Base-by-base conservation (phyloP, 2,797 vertebrate species). In the Falco berigora region DNA sequence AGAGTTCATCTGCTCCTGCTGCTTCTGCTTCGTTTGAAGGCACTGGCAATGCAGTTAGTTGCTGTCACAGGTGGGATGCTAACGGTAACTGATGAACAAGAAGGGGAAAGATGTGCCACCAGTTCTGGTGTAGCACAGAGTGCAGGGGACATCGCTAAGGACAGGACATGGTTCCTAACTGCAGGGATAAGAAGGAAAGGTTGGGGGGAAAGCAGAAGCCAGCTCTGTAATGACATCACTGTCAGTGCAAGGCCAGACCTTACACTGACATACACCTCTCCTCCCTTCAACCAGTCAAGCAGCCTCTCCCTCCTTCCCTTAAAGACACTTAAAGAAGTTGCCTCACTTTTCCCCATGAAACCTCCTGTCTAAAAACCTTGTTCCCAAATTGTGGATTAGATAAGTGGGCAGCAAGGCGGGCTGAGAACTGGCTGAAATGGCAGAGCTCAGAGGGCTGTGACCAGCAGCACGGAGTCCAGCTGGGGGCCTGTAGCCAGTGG, bases 11-110 rank as follows among this genome's bases (percentile, higher is more conserved):
- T 84, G 47, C 32, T 88, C 36, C 47, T 64, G 28, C 52, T 30
- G 58, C 72, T 91, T 4, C 46, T 88, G 68, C 76, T 74, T 88
- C 47, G 59, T 90, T 81, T 84, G 55, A 88, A 88, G 73, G 56
- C 79, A 94, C 24, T 63, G 67, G 32, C 68, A 75, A 64, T 27
- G 44, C 76, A 76, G 63, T 92, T 76, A 86, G 59, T 16, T 81
- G 36, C 55, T 49, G 36, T 78, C 82, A 78, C 55, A 44, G 78
- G 36, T 9, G 0, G 8, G 84, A 62, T 44, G 40, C 46, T 74
- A 81, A 79, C 75, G 56, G 49, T 52, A 86, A 86, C 50, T 47
- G 79, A 80, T 81, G 69, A 94, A 28, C 32, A 81, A 38, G n/a
- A 78, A 3, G 18, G 27, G 32, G 34, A 49, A 93, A 68, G 30